These are phyloP conservation scores for Spatula versicolor DNA, from an alignment of 2,797 vertebrate genomes.

Conservation along the genomic window DNA sequence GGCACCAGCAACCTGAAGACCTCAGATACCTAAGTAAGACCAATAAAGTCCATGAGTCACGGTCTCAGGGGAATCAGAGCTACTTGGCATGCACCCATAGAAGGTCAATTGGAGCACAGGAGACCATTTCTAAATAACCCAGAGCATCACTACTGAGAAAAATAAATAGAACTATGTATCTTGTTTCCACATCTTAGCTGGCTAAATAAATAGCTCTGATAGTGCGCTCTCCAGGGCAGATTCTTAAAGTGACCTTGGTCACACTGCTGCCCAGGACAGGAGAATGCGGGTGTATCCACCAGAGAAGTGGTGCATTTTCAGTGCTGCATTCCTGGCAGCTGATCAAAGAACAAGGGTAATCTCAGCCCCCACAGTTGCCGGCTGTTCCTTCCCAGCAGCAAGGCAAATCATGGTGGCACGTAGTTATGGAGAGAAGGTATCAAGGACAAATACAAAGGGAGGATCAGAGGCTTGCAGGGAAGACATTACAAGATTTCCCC, in stretches of 20 bases:
- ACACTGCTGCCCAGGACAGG: neutral
- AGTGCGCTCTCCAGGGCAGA: constrained; percentile 32
- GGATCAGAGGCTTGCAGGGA: neutral
- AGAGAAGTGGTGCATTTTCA: constrained; percentile 14
- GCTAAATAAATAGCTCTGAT: constrained; percentile 68
- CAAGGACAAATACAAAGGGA: neutral
- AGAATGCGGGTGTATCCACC: neutral
- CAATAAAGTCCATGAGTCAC: constrained; percentile 46
- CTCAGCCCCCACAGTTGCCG: neutral
- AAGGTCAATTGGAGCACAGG: constrained; percentile 48
- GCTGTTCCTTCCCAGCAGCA: constrained; percentile 31
- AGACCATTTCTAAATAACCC: constrained; percentile 69
- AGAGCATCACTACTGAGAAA: constrained; percentile 52
- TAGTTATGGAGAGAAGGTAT: neutral
- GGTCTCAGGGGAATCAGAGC: constrained; percentile 48
- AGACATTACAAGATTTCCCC: neutral
- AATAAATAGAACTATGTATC: constrained; percentile 74
- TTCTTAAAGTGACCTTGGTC: constrained; percentile 68
- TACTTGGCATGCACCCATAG: constrained; percentile 18
- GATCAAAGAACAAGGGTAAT: constrained; percentile 46
- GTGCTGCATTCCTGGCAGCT: constrained; percentile 54
- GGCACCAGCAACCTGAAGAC: constrained; percentile 32
- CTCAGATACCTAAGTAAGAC: neutral
- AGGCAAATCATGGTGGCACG: constrained; percentile 3
- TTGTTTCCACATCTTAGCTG: constrained; percentile 67